Base-by-base conservation (phyloP, 2,888 invertebrate genomes). In the Xanthia togata region DNA sequence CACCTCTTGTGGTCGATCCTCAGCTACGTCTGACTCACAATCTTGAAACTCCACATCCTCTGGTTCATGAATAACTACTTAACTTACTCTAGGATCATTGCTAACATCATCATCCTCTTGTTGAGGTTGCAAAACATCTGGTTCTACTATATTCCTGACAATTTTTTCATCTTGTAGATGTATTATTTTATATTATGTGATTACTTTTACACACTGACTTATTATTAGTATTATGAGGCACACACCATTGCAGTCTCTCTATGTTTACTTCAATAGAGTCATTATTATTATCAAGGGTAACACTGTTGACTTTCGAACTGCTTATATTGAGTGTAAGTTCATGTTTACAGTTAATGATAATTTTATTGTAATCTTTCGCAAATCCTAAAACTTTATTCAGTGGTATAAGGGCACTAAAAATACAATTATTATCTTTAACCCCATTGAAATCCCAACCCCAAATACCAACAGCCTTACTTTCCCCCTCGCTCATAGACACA, bases 221-320 rank as follows among this genome's bases (percentile, higher is more conserved):
- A n/a, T n/a, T n/a, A n/a, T n/a, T n/a, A n/a, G n/a, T n/a, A n/a
- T n/a, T n/a, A n/a, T n/a, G n/a, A 59, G 26, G 35, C 38, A 63
- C 8, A 41, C 63, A 41, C 38, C 63, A 41, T 63, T 63, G n/a
- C 64, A 26, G 2, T 44, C 44, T 44, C 17, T 64, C 63, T 26
- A 64, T 41, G 26, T 17, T 64, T 41, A 64, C 26, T 41, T 64
- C n/a, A 64, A 44, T 26, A 6, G 64, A 26, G 41, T n/a, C 64
- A 64, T 64, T 64, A 64, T 64, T 60, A 64, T 64, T n/a, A n/a
- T n/a, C 64, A 44, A 64, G 64, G 8, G 1, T 64, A 17, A 41
- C 41, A 64, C 64, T 41, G 14, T 41, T 41, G 4, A 41, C 8
- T 26, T 64, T 64, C 17, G 26, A 64, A 64, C 64, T 44, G 26